Percentiles rank a stretch among this genome's conserved stretches.
These are phyloP conservation scores for Zosterops lateralis DNA, from an alignment of 2,113 vertebrate genomes.

Conservation along the genomic window DNA sequence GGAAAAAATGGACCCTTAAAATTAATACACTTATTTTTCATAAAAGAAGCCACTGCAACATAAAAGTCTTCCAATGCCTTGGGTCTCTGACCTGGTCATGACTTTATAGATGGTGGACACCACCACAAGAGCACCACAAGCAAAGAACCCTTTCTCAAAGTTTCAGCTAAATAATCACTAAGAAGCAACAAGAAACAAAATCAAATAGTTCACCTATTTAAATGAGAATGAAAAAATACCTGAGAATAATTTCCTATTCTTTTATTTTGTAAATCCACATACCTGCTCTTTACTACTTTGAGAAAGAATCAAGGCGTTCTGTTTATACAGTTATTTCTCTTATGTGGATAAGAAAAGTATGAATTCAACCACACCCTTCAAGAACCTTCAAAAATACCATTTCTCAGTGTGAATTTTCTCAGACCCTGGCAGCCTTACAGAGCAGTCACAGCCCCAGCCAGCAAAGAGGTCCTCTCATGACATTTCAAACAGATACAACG, in stretches of 20 bases:
- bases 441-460: background rate
- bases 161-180: background rate
- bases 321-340: background rate
- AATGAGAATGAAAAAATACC: background rate
- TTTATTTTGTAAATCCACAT: background rate
- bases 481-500: background rate
- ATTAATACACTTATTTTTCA: background rate
- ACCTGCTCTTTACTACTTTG: background rate
- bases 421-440: background rate
- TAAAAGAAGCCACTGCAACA: background rate
- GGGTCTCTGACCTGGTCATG: background rate
- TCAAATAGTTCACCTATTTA: background rate
- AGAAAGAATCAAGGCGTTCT: background rate
- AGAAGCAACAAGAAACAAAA: background rate
- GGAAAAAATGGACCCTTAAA: background rate
- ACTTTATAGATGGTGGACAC: background rate
- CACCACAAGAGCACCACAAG: background rate
- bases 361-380: background rate
- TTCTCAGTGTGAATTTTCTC: slow-evolving; percentile 4
- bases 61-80: background rate
- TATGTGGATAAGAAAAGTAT: background rate
- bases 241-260: background rate
- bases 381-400: slow-evolving; percentile 16
- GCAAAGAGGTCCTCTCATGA: background rate
- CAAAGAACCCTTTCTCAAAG: background rate